Base-by-base conservation (phyloP, 2,797 vertebrate genomes). In the Orientallactaga sibirica region DNA sequence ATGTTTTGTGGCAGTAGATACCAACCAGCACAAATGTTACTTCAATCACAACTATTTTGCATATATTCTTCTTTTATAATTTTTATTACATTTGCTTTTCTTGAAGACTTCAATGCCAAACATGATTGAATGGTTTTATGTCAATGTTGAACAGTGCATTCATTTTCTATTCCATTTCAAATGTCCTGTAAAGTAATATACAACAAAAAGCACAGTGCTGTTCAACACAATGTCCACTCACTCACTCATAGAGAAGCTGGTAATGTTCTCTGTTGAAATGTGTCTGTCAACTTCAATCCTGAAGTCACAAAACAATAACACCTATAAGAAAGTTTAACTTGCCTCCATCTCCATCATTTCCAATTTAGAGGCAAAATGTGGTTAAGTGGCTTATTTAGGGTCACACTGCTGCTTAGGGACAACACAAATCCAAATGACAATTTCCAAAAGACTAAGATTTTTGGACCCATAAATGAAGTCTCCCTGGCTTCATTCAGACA, bases 401-500 rank as follows among this genome's bases (percentile, higher is more conserved):
- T 76, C 90, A 94, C 37, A 37, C 1, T 12, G 68, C 73, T 25
- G 5, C 52, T 58, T 27, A 71, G 14, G 74, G 55, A 79, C 33
- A 64, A 52, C 43, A 58, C 10, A 78, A 62, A 90, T 64, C 43
- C 64, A n/a, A n/a, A 73, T 66, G 86, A 88, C 5, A 43, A 62
- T 66, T 86, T 79, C 73, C 92, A 80, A 52, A 88, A 82, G 80
- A 90, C 79, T 62, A 48, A 68, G 33, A 68, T 73, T 75, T 91
- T 58, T 1, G 61, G 76, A 95, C 25, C 25, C 55, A 3, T 62
- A 93, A 92, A 37, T 89, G 90, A 93, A 91, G 93, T 83, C 41
- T 93, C 88, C 64, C 48, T 43, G 71, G 86, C 70, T 91, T 91
- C 93, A 93, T 95, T 94, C 91, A 95, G 94, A 95, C 86, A 95